Evolutionary conservation across 2,113 vertebrate species (phyloP).

Genomic region (Sebastes fasciatus): DNA sequence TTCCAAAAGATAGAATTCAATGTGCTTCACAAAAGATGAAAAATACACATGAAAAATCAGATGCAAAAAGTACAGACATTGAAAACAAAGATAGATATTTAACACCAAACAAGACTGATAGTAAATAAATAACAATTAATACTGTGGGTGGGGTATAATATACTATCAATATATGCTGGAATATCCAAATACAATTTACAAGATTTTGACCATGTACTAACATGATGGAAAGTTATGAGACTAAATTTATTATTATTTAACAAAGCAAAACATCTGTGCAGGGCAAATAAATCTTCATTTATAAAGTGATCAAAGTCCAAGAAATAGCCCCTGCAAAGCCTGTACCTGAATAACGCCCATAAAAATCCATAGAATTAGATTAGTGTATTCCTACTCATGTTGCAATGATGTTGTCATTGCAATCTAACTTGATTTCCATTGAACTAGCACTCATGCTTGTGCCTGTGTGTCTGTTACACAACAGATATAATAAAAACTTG

Average conservation of each 20-base stretch:
- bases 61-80: too few species aligned
- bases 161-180: not conserved
- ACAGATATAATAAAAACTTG: conserved; percentile 92
- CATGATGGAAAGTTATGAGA: not conserved
- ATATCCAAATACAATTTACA: not conserved
- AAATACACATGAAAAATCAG: too few species aligned
- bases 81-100: too few species aligned
- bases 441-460: not conserved
- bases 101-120: not conserved
- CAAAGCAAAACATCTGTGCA: not conserved
- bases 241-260: not conserved
- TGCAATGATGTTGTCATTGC: conserved; percentile 1
- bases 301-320: not conserved
- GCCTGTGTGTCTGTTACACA: conserved; percentile 37
- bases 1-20: too few species aligned
- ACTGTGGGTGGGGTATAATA: not conserved
- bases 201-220: not conserved
- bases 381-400: conserved; percentile 10
- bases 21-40: too few species aligned
- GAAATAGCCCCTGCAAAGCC: not conserved
- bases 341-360: conserved; percentile 35
- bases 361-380: too few species aligned
- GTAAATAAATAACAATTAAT: not conserved
- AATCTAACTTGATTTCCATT: conserved; percentile 5
- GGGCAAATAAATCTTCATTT: not conserved